Evolutionary conservation across 2,797 vertebrate genomes (phyloP).

Genomic region (Onychomys torridus): DNA sequence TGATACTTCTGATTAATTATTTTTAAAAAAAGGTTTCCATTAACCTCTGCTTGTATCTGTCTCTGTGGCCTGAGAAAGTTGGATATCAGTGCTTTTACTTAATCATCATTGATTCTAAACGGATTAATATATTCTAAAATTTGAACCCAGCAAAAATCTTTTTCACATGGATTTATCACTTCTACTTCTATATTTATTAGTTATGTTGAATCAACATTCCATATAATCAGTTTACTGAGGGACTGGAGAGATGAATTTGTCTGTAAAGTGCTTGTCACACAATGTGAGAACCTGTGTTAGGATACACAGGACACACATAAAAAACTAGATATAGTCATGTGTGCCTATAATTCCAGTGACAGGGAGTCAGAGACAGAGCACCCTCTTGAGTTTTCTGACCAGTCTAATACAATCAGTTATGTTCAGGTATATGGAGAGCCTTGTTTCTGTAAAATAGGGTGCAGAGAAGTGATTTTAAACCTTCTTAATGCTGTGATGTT

Average conservation of each 20-base stretch:
- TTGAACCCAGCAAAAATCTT: neutral
- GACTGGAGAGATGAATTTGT: neutral
- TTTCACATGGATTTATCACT: neutral
- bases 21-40: neutral
- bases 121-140: neutral
- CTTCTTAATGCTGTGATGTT: neutral
- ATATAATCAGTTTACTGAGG: neutral
- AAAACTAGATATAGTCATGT: accelerated
- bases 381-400: neutral
- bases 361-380: too few relatives aligned
- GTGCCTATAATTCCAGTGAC: neutral
- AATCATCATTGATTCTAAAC: neutral
- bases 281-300: neutral
- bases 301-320: neutral
- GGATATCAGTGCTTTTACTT: neutral
- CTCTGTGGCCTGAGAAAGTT: neutral
- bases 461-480: neutral
- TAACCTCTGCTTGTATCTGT: neutral
- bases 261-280: too few relatives aligned
- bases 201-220: neutral
- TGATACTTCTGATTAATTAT: too few relatives aligned
- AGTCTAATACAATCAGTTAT: neutral
- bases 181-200: neutral
- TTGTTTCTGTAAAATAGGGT: neutral
- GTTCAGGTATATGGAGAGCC: neutral